A percentile compares a stretch with the other conserved stretches of the same genome.
These are phyloP conservation scores for Drosophila bipectinata DNA, from an alignment of 1,140 invertebrate species.

Conservation along the genomic window DNA sequence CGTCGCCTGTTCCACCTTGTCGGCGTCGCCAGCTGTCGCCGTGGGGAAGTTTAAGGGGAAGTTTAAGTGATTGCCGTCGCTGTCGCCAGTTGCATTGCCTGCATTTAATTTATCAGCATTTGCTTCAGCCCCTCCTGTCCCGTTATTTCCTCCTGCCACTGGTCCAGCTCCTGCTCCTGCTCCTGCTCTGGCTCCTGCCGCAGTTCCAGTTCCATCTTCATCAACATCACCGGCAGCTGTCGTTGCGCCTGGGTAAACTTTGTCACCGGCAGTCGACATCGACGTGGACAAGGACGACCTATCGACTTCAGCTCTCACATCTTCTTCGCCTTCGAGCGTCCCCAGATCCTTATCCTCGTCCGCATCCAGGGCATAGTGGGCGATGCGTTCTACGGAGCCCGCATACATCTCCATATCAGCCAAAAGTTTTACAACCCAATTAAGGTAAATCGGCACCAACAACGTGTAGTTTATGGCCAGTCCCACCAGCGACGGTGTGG, in stretches of 20 bases:
- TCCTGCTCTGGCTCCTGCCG: conserved; percentile 1
- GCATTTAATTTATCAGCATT: conserved; percentile 79
- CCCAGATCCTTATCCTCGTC: conserved; percentile 5
- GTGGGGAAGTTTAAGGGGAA: conserved; percentile 49
- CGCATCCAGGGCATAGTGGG: conserved; percentile 85
- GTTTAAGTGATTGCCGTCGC: conserved; percentile 74
- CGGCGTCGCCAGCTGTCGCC: conserved; percentile 70
- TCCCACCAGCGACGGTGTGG: conserved; percentile 88
- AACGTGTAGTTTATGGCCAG: conserved; percentile 92
- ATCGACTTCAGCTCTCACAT: conserved; percentile 73
- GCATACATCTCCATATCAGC: conserved; percentile 92
- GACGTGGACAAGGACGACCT: conserved; percentile 53
- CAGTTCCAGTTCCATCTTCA: conserved; percentile 41
- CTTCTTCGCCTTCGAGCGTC: conserved; percentile 20
- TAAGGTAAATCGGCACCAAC: conserved; percentile 91
- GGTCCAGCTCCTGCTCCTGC: background rate
- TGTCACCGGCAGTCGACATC: conserved; percentile 57
- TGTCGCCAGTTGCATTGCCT: conserved; percentile 58
- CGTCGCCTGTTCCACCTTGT: conserved; percentile 55
- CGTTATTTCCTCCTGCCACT: background rate
- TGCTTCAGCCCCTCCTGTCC: conserved; percentile 2
- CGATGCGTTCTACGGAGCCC: conserved; percentile 90
- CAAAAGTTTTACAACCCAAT: conserved; percentile 92
- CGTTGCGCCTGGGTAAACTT: conserved; percentile 76
- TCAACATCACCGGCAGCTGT: conserved; percentile 75